Base-by-base conservation (phyloP, 2,797 vertebrate genomes). In the Nannoperca obscura region DNA sequence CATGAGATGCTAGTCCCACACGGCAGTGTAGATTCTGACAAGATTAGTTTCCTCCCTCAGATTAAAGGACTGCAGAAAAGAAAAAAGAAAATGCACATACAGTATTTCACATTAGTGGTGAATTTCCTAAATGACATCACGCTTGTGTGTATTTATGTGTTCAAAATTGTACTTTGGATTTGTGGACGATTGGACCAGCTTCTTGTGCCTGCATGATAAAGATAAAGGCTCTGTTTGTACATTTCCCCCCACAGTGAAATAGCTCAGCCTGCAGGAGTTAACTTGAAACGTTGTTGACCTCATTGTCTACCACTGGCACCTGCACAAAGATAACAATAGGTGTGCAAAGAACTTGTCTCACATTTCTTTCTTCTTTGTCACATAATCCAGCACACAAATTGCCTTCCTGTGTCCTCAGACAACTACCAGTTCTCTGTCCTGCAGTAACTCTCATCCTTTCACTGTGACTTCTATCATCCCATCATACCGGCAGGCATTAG, bases 371-470 rank as follows among this genome's bases (percentile, higher is more conserved):
- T 20, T 73, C 62, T 49, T 52, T 79, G 75, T 80, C 80, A 64
- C 71, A 67, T 64, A 75, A 76, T 66, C 59, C 65, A 44, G 61
- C 47, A 53, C n/a, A 24, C 50, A 84, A 68, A 80, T 82, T 81
- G 53, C 47, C 67, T 85, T 55, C 40, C 80, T 63, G 44, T 66
- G 70, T 75, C 50, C 72, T 71, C 47, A 30, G 73, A 61, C 71
- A 81, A 54, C 67, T 62, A 55, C 47, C 42, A 3, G 27, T 44
- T 62, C 22, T 74, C 32, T 7, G 20, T 44, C 66, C 42, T 32
- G 38, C 58, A 44, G 71, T 55, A 22, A 49, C 58, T 71, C 53
- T 20, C 47, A 57, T 63, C 10, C 17, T 54, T 74, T 67, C 54
- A 38, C 13, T 60, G 36, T 24, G 50, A 70, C 73, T 65, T 74